Evolutionary conservation across 1,140 invertebrate species (phyloP).

Genomic region (Papilio dardanus): DNA sequence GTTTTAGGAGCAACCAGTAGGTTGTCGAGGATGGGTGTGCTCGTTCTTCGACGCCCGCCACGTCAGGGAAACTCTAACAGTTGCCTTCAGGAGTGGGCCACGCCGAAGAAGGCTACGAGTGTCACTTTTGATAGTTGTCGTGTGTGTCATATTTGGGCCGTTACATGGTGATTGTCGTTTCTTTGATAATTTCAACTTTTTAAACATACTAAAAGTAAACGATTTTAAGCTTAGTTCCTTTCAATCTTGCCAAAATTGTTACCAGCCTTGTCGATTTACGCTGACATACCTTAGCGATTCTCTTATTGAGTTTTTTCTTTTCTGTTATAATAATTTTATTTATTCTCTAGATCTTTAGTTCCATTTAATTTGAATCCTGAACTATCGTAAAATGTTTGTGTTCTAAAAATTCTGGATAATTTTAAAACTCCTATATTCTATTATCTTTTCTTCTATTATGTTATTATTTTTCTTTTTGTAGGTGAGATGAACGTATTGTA

Average conservation of each 20-base stretch:
- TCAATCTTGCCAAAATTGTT: neutral
- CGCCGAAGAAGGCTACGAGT: slow-evolving; percentile 76
- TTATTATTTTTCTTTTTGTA: slow-evolving; percentile 73
- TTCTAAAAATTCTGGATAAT: too few species aligned
- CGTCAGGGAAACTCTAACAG: slow-evolving; percentile 78
- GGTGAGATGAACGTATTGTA: slow-evolving; percentile 92
- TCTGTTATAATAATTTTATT: too few species aligned
- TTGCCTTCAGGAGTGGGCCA: slow-evolving; percentile 78
- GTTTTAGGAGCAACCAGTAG: slow-evolving; percentile 67
- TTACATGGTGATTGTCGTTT: slow-evolving; percentile 65
- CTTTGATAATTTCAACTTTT: neutral
- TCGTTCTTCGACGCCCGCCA: slow-evolving; percentile 81
- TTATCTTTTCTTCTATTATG: too few species aligned
- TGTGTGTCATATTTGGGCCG: slow-evolving; percentile 81
- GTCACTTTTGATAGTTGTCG: slow-evolving; percentile 78
- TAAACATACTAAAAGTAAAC: neutral
- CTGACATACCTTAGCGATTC: neutral
- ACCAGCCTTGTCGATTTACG: neutral
- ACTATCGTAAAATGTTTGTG: too few species aligned
- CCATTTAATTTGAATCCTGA: too few species aligned
- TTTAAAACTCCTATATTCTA: neutral
- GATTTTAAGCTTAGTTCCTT: neutral
- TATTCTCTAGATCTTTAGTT: too few species aligned
- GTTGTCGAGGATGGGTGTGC: slow-evolving; percentile 71
- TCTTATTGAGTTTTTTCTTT: neutral